Evolutionary conservation across 2,797 vertebrate genomes (phyloP), one percentile per base, ranked within the genome.

Genomic region (Gymnocypris eckloni): DNA sequence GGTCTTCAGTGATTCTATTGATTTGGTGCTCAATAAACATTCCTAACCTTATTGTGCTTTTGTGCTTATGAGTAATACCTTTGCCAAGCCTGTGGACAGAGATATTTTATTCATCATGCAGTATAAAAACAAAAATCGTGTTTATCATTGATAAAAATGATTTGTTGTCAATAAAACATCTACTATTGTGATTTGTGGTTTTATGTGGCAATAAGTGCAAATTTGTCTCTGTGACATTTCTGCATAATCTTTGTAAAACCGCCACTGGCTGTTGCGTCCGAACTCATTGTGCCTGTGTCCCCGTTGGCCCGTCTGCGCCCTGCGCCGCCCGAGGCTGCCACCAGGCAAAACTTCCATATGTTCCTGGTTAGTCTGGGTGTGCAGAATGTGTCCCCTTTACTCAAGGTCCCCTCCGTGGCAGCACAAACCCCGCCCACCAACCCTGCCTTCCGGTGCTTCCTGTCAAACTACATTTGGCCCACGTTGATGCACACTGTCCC

Each of bases 331-430:
- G 90, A 89, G 90, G 90, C 90, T 91, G 87, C 93, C 93, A 91
- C 92, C 67, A 88, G 93, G 90, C 95, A 95, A 91, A 92, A 87
- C 91, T 83, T 95, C 94, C 96, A 95, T 97, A 97, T 97, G 97
- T 92, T 95, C 92, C 92, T 94, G 92, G 93, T 97, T 97, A 97
- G 94, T 93, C 92, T 93, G 94, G 94, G 92, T 95, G 93, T 94
- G 95, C 94, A 95, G 90, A 94, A 90, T 78, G 89, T 95, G 93
- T 94, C 93, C 95, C 96, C 94, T 94, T 95, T 92, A 96, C 93
- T 96, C 93, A 95, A 94, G 95, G 94, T 94, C 94, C 95, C 85
- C 90, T 95, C 93, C 91, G 59, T 22, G 45, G 52, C 50, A 37
- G 48, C 41, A 2, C 82, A 81, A 75, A n/a, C 33, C 72, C 70